phyloP scores from a whole-genome alignment of 2,113 vertebrate species.

The Hippocampus comes region DNA sequence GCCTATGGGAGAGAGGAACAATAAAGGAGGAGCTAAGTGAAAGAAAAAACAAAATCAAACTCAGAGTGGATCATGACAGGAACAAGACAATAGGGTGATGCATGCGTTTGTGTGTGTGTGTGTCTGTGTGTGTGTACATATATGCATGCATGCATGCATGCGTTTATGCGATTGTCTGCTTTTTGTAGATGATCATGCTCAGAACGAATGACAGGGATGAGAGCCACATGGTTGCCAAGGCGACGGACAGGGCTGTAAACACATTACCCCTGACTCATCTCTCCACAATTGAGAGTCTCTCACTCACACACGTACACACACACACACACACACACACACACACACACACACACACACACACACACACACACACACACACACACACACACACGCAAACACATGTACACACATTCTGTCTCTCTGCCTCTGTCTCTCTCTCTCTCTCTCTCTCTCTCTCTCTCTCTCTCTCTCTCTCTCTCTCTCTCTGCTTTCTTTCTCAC shows the following conservation, averaged over 20 bases:
- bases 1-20: too few species aligned
- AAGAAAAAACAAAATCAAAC: too few species aligned
- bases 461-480: neutral
- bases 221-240: constrained; percentile 70
- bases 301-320: constrained; percentile 15
- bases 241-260: constrained; percentile 66
- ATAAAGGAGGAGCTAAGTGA: too few species aligned
- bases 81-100: neutral
- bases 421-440: neutral
- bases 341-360: too few species aligned
- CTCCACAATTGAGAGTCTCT: constrained; percentile 54
- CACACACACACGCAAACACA: constrained; percentile 16
- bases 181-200: constrained; percentile 61
- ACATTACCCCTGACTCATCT: constrained; percentile 70
- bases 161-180: constrained; percentile 21
- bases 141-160: constrained; percentile 1
- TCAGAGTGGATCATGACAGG: too few species aligned
- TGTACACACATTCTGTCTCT: neutral
- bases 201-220: constrained; percentile 64
- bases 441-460: neutral
- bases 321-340: constrained; percentile 5
- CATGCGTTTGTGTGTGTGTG: neutral
- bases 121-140: constrained; percentile 16
- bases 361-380: neutral
- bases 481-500: too few species aligned